Evolutionary conservation across 1,140 invertebrate genomes (phyloP).

Genomic region (Danaus plexippus): DNA sequence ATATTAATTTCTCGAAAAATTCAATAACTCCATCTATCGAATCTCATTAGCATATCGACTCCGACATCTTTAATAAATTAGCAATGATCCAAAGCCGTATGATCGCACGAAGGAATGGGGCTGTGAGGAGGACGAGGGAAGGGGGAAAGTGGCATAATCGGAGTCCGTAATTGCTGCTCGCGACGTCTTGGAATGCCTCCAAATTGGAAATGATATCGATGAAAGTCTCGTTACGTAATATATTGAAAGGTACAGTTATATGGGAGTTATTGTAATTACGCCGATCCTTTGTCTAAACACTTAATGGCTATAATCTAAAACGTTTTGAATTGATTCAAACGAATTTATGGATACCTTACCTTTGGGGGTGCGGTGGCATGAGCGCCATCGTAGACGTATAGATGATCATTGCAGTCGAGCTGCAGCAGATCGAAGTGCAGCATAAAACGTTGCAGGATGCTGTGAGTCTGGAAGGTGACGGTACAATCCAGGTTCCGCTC

Average conservation of each 20-base stretch:
- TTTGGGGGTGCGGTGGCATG: slow-evolving; percentile 89
- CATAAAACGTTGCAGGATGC: slow-evolving; percentile 94
- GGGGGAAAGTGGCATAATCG: slow-evolving; percentile 34
- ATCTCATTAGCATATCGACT: slow-evolving; percentile 38
- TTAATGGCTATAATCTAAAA: too few relatives aligned
- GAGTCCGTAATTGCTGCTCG: slow-evolving; percentile 43
- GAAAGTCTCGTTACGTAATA: slow-evolving; percentile 26
- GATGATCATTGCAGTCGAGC: slow-evolving; percentile 94
- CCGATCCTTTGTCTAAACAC: slow-evolving; percentile 1
- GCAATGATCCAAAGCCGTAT: slow-evolving; percentile 20
- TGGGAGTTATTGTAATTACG: slow-evolving; percentile 21
- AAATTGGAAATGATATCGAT: slow-evolving; percentile 44
- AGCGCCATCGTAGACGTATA: slow-evolving; percentile 93
- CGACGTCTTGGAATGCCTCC: slow-evolving; percentile 50
- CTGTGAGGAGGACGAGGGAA: slow-evolving; percentile 17
- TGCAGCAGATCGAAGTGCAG: slow-evolving; percentile 85
- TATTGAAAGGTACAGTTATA: slow-evolving; percentile 23
- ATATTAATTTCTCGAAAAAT: slow-evolving; percentile 1
- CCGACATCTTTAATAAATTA: slow-evolving; percentile 44
- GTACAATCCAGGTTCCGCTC: slow-evolving; percentile 91
- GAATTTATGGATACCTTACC: slow-evolving; percentile 68
- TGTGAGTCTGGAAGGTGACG: slow-evolving; percentile 94
- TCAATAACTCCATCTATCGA: slow-evolving; percentile 13
- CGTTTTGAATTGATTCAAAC: neutral
- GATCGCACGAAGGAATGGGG: slow-evolving; percentile 12